These are phyloP conservation scores for Drosophila ananassae DNA, from an alignment of 1,140 invertebrate genomes.

Conservation along the genomic window DNA sequence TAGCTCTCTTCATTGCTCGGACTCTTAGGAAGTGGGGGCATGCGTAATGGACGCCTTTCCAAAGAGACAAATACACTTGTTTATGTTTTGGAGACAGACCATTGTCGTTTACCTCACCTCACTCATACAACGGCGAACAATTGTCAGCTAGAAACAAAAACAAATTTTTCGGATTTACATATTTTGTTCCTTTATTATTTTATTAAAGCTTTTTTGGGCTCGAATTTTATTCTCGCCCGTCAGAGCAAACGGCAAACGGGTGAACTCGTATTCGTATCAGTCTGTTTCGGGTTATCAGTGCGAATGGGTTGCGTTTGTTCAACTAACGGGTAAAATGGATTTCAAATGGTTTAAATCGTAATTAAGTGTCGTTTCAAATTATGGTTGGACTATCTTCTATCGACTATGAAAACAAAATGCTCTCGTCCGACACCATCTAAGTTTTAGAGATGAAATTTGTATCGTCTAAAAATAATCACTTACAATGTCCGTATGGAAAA, in stretches of 20 bases:
- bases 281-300: conserved; percentile 54
- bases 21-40: conserved; percentile 25
- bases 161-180: conserved; percentile 34
- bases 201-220: conserved; percentile 59
- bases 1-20: conserved; percentile 9
- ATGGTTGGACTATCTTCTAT: neutral
- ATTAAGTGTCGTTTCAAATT: neutral
- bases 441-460: neutral
- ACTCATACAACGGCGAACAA: conserved; percentile 36
- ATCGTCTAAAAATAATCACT: neutral
- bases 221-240: conserved; percentile 43
- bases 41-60: conserved; percentile 16
- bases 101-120: conserved; percentile 14
- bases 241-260: conserved; percentile 9
- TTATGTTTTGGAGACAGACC: conserved; percentile 42
- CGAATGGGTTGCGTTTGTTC: conserved; percentile 44
- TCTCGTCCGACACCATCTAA: too few relatives aligned
- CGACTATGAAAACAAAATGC: too few relatives aligned
- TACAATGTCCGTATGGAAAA: neutral
- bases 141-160: conserved; percentile 45
- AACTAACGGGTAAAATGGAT: conserved; percentile 9
- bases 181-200: conserved; percentile 53
- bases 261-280: conserved; percentile 37
- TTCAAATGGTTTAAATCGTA: conserved; percentile 7
- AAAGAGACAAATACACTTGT: conserved; percentile 33